Conservation (phyloP, 35 echinoderm and acorn worm species). For the Apostichopus parvimensis region DNA sequence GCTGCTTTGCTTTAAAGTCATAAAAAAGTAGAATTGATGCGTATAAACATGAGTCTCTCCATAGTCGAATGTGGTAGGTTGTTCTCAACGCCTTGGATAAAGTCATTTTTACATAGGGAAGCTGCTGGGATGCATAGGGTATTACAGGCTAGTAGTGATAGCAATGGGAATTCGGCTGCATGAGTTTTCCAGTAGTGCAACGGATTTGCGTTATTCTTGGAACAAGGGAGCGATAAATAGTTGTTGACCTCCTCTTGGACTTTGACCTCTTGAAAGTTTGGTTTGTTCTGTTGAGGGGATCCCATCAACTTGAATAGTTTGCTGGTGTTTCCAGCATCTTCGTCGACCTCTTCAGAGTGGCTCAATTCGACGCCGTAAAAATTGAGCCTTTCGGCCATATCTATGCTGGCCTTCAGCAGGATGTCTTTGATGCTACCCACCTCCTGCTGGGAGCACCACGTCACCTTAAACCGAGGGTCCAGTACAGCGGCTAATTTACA, state of each 20-base stretch:
- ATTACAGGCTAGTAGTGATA: conserved; percentile 28
- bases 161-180: conserved; percentile 11
- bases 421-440: neutral
- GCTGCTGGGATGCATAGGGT: conserved; percentile 42
- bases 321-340: conserved; percentile 44
- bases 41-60: conserved; percentile 42
- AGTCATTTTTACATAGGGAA: conserved; percentile 5
- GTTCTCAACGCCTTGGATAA: neutral
- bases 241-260: conserved; percentile 45
- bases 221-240: conserved; percentile 38
- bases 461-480: conserved; percentile 39
- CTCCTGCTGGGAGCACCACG: conserved; percentile 30
- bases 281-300: conserved; percentile 34
- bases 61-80: neutral
- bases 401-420: conserved; percentile 4
- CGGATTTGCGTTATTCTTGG: conserved; percentile 40
- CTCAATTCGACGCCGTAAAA: neutral
- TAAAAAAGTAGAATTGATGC: neutral
- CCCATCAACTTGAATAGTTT: conserved; percentile 58
- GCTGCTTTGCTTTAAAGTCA: too few species aligned
- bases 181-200: conserved; percentile 40
- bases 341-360: conserved; percentile 23
- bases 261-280: conserved; percentile 41
- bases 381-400: conserved; percentile 25
- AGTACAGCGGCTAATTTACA: conserved; percentile 32